These are phyloP conservation scores for Lates calcarifer DNA, from an alignment of 2,113 vertebrate genomes.

Conservation along the genomic window DNA sequence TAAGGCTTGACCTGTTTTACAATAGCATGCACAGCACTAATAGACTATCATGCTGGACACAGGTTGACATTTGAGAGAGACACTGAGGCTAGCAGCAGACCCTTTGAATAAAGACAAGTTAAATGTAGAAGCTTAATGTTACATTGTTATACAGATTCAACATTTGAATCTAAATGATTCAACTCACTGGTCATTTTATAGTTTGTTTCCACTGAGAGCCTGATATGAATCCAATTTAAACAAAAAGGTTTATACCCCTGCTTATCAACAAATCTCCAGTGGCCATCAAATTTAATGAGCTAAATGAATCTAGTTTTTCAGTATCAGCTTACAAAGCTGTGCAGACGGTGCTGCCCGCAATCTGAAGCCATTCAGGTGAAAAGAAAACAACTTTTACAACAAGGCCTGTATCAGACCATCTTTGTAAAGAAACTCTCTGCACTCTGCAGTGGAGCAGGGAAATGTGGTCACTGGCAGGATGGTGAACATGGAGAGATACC, in stretches of 20 bases:
- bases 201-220: no score
- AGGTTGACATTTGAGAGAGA: conserved; percentile 47
- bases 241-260: no score
- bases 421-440: background rate
- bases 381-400: background rate
- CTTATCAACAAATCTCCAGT: no score
- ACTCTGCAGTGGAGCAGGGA: background rate
- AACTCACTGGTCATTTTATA: background rate
- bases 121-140: background rate
- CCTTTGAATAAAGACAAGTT: conserved; percentile 28
- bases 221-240: no score
- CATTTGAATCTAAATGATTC: background rate
- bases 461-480: no score
- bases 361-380: background rate
- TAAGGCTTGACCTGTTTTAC: conserved; percentile 43
- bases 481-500: background rate
- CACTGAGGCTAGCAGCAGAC: conserved; percentile 26
- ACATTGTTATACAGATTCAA: background rate
- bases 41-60: conserved; percentile 34
- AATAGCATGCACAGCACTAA: conserved; percentile 24
- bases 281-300: no score
- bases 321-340: no score
- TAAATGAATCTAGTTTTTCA: no score
- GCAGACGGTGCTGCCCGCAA: no score
- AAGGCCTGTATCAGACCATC: background rate